Percentiles rank a stretch among this genome's conserved stretches.
Evolutionary conservation across 1,140 invertebrate species (phyloP).

Genomic region (Zophobas morio): DNA sequence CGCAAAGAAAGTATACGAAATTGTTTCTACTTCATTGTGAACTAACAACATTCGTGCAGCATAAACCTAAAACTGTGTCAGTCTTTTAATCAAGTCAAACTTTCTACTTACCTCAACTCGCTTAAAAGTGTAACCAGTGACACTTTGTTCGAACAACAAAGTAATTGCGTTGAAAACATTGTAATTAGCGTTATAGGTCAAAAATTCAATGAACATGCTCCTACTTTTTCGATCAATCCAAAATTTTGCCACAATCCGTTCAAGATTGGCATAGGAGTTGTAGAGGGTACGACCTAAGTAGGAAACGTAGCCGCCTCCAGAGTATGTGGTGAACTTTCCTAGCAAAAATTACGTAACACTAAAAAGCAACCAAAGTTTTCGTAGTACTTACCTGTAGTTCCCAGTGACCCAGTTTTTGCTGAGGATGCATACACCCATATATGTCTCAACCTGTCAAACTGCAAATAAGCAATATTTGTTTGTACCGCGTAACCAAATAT

Average conservation of each 20-base stretch:
- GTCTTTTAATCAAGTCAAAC: not conserved
- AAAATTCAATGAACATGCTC: slow-evolving; percentile 56
- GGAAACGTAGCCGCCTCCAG: slow-evolving; percentile 56
- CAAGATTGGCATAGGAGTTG: slow-evolving; percentile 55
- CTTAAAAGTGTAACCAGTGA: slow-evolving; percentile 48
- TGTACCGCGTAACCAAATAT: not conserved
- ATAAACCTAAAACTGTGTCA: not conserved
- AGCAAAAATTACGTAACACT: too few relatives aligned
- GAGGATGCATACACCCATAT: slow-evolving; percentile 50
- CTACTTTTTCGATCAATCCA: slow-evolving; percentile 56
- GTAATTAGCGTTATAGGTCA: slow-evolving; percentile 55
- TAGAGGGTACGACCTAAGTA: slow-evolving; percentile 54
- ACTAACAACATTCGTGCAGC: slow-evolving; percentile 23
- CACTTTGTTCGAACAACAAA: slow-evolving; percentile 55
- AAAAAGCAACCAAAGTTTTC: too few relatives aligned
- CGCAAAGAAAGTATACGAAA: slow-evolving; percentile 16
- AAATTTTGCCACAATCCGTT: slow-evolving; percentile 51
- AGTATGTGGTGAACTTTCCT: slow-evolving; percentile 43
- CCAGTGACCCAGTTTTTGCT: slow-evolving; percentile 38
- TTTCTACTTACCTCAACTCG: slow-evolving; percentile 41
- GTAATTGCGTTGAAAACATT: slow-evolving; percentile 57
- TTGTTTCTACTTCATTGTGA: slow-evolving; percentile 25
- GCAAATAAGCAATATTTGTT: not conserved
- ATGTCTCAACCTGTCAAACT: not conserved
- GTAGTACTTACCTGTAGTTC: slow-evolving; percentile 45